phyloP scores from a whole-genome alignment of 92 coral and sea anemone species.

The Scolanthus callimorphus region DNA sequence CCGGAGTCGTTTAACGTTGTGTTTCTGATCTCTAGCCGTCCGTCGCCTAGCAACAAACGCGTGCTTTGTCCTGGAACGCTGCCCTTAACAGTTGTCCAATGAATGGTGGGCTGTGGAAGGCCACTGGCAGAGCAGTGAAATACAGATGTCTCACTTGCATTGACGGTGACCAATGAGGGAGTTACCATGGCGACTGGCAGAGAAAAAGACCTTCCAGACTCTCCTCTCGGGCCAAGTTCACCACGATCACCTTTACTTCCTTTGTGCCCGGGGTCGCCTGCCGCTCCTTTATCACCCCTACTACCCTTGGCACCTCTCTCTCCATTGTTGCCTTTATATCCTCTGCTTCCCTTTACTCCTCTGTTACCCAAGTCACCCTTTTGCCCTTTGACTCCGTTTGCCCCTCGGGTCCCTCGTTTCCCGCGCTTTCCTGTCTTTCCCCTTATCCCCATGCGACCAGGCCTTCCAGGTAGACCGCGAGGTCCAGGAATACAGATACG shows the following conservation, averaged over 20 bases:
- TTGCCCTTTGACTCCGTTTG: constrained; percentile 12
- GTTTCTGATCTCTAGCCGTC: neutral
- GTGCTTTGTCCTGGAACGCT: neutral
- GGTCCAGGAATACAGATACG: constrained; percentile 17
- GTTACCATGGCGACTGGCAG: constrained; percentile 3
- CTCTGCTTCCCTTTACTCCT: constrained; percentile 17
- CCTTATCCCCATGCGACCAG: constrained; percentile 19
- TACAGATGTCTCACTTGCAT: constrained; percentile 20
- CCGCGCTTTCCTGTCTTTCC: constrained; percentile 18
- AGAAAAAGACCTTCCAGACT: constrained; percentile 11
- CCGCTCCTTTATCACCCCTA: constrained; percentile 9
- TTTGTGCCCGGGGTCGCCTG: constrained; percentile 4
- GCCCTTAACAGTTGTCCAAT: constrained; percentile 4
- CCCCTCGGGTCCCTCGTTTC: constrained; percentile 20
- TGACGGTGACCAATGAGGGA: constrained; percentile 9
- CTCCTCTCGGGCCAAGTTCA: constrained; percentile 15
- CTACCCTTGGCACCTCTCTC: constrained; percentile 15
- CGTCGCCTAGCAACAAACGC: neutral
- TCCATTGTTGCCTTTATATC: constrained; percentile 6
- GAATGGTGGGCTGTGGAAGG: constrained; percentile 4
- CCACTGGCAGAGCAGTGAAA: constrained; percentile 20
- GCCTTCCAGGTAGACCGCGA: constrained; percentile 31
- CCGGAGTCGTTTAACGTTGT: constrained; percentile 6
- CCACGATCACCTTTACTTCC: constrained; percentile 17
- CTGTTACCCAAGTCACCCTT: constrained; percentile 9